These are phyloP conservation scores for Gallinago media DNA, from an alignment of 2,113 vertebrate species.

Conservation along the genomic window DNA sequence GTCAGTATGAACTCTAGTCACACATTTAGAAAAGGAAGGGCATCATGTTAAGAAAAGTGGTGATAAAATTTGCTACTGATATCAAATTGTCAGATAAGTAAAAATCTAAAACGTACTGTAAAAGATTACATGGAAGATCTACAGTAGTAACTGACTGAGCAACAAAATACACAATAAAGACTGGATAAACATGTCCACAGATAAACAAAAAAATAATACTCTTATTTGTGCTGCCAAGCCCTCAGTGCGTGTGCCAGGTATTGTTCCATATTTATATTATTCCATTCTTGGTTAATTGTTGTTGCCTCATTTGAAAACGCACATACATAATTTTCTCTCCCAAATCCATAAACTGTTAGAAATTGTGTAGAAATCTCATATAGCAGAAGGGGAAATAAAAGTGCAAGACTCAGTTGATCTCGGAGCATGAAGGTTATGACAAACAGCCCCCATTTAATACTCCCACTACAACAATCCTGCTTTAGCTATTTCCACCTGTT, in stretches of 20 bases:
- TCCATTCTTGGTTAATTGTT: background rate
- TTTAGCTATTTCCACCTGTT: background rate
- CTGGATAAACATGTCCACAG: background rate
- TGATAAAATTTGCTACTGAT: background rate
- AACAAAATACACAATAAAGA: background rate
- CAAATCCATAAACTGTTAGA: background rate
- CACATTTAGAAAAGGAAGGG: too few relatives aligned
- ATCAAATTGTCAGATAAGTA: background rate
- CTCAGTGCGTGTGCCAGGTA: background rate
- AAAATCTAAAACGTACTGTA: background rate
- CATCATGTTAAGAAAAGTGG: too few relatives aligned
- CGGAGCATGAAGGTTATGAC: background rate
- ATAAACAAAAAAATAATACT: background rate
- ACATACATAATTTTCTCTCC: fast-evolving
- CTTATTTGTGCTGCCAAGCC: background rate
- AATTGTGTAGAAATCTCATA: background rate
- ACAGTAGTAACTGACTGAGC: background rate
- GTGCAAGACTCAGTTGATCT: background rate
- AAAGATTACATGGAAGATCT: background rate
- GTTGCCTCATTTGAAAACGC: background rate
- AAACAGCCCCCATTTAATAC: background rate
- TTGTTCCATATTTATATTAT: background rate
- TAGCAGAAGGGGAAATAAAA: background rate
- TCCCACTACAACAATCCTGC: background rate
- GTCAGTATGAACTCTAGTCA: too few relatives aligned